Base-by-base conservation (phyloP, 1,140 invertebrate species). In the Apolygus lucorum region DNA sequence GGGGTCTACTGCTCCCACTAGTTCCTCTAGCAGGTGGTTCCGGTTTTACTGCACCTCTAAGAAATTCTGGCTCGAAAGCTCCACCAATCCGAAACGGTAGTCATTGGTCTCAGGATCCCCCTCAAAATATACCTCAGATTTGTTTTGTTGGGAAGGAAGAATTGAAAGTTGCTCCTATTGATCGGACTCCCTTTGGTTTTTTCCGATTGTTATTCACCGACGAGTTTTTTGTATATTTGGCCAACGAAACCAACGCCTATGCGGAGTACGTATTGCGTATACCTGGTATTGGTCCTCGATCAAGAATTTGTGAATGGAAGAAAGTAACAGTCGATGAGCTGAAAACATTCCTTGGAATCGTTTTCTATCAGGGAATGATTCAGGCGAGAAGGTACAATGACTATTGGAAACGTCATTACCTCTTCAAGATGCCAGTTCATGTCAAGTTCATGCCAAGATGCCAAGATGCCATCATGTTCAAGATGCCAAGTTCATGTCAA, bases 391-490 rank as follows among this genome's bases (percentile, higher is more conserved):
- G 34, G 17, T 11, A 11, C 34, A 49, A 49, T 49, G 34, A 49
- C 28, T 66, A n/a, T 65, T 42, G 65, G 34, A 21, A 68, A 62
- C 54, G 13, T 1, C 17, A 28, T n/a, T 27, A 28, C 14, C n/a
- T 64, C 2, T 69, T 64, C 26, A 42, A 69, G 59, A 8, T 69
- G 0, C 54, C 28, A 52, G 49, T 71, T n/a, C n/a, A n/a, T 66
- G 52, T 28, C 25, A 25, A 71, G 4, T 68, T 54, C 49, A 72
- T 68, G 69, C 63, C 63, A 8, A 8, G 34, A 17, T 8, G 17
- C 34, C 34, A 17, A 49, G n/a, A n/a, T n/a, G n/a, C n/a, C n/a
- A n/a, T n/a, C n/a, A n/a, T n/a, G n/a, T 49, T 49, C 34, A 8
- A 11, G 34, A 17, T 49, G 17, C 8, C 17, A 11, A 11, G 8